These are phyloP conservation scores for Prunella himalayana DNA, from an alignment of 2,113 vertebrate genomes.

Conservation along the genomic window DNA sequence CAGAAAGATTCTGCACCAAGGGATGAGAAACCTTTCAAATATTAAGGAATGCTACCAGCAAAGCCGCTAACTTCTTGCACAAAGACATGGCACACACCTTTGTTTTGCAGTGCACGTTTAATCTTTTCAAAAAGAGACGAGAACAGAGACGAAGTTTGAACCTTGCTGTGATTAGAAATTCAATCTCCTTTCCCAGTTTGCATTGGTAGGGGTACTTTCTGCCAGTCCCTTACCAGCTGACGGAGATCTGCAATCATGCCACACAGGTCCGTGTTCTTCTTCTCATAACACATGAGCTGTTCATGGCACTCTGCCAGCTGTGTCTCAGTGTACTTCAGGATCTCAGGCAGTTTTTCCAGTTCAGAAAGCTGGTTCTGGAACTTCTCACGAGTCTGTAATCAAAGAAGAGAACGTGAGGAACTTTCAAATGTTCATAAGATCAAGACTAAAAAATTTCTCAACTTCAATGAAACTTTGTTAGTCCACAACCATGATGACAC, in stretches of 20 bases:
- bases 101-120: slow-evolving; percentile 74
- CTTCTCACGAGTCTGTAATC: slow-evolving; percentile 69
- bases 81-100: slow-evolving; percentile 70
- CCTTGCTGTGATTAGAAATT: slow-evolving; percentile 49
- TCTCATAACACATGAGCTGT: slow-evolving; percentile 79
- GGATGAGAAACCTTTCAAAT: background rate
- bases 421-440: background rate
- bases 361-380: slow-evolving; percentile 79
- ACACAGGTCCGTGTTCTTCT: slow-evolving; percentile 80
- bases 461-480: background rate
- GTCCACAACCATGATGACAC: background rate
- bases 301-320: slow-evolving; percentile 84
- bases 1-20: background rate
- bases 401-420: background rate
- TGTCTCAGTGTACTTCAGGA: slow-evolving; percentile 77
- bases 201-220: slow-evolving; percentile 39
- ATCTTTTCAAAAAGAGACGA: slow-evolving; percentile 68
- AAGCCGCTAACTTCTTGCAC: slow-evolving; percentile 33
- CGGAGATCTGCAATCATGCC: slow-evolving; percentile 80
- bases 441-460: background rate
- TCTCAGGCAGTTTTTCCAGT: slow-evolving; percentile 85
- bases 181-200: slow-evolving; percentile 18
- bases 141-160: slow-evolving; percentile 56
- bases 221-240: slow-evolving; percentile 83
- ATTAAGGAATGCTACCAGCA: background rate